phyloP scores from a whole-genome alignment of 2,797 vertebrate genomes.

The Xenops minutus region DNA sequence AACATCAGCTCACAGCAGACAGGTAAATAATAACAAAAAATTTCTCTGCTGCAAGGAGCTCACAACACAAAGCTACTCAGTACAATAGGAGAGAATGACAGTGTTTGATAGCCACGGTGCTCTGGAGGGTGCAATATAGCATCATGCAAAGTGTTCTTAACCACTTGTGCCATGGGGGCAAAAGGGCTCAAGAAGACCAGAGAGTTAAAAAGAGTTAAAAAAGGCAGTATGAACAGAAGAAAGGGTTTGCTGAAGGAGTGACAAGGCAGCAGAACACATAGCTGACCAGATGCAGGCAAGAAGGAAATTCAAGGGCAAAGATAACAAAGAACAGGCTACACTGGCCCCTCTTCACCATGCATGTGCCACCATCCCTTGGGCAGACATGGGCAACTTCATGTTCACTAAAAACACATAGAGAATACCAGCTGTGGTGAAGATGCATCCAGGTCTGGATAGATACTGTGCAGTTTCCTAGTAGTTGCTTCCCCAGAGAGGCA shows the following conservation, averaged over 20 bases:
- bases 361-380: background rate
- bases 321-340: background rate
- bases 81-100: rapidly evolving
- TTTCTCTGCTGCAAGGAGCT: background rate
- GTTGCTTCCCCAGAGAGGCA: background rate
- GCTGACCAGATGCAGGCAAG: background rate
- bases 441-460: background rate
- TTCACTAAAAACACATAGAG: background rate
- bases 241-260: background rate
- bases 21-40: background rate
- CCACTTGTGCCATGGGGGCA: rapidly evolving
- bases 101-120: background rate
- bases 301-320: background rate
- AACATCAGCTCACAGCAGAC: background rate
- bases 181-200: background rate
- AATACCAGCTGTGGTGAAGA: background rate
- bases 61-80: background rate
- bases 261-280: background rate
- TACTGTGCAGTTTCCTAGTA: background rate
- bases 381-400: background rate
- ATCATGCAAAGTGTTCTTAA: background rate
- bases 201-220: background rate
- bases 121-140: background rate
- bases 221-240: background rate
- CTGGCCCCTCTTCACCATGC: rapidly evolving